A percentile compares a stretch with the other conserved stretches of the same genome.
Evolutionary conservation across 2,888 invertebrate genomes (phyloP).

Genomic region (Stenichneumon culpator): DNA sequence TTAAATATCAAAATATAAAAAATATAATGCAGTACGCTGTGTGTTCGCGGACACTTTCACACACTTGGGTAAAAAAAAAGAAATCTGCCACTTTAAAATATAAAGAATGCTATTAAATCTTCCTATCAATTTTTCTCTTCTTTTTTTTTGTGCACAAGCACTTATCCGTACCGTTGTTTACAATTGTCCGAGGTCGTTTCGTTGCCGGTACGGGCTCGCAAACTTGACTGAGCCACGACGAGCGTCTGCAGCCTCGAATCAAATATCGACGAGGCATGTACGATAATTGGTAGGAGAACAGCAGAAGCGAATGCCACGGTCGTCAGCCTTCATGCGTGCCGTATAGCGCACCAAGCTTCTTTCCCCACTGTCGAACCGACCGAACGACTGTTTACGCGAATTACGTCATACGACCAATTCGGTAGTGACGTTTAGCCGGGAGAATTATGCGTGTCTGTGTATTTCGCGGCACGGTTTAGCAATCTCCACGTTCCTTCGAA

Average conservation of each 20-base stretch:
- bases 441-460: slow-evolving; percentile 38
- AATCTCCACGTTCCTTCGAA: slow-evolving; percentile 34
- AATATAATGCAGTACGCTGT: no score
- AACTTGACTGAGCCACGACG: slow-evolving; percentile 42
- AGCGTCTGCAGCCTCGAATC: not conserved
- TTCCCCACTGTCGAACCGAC: slow-evolving; percentile 47
- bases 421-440: slow-evolving; percentile 75
- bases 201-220: slow-evolving; percentile 28
- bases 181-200: not conserved
- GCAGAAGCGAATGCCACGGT: slow-evolving; percentile 66
- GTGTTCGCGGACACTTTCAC: not conserved
- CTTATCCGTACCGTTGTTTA: not conserved
- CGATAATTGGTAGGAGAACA: slow-evolving; percentile 9
- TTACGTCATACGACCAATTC: slow-evolving; percentile 81
- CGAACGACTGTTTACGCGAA: slow-evolving; percentile 69
- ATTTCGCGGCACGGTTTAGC: slow-evolving; percentile 33
- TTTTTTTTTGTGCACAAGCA: no score
- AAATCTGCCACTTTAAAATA: no score
- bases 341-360: slow-evolving; percentile 50
- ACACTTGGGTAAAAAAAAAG: no score
- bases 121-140: no score
- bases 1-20: no score
- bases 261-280: not conserved
- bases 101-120: no score
- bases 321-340: slow-evolving; percentile 64